A percentile compares a stretch with the other conserved stretches of the same genome.
Conservation (phyloP, 2,888 invertebrate species). For the Leptinotarsa tumamoca region DNA sequence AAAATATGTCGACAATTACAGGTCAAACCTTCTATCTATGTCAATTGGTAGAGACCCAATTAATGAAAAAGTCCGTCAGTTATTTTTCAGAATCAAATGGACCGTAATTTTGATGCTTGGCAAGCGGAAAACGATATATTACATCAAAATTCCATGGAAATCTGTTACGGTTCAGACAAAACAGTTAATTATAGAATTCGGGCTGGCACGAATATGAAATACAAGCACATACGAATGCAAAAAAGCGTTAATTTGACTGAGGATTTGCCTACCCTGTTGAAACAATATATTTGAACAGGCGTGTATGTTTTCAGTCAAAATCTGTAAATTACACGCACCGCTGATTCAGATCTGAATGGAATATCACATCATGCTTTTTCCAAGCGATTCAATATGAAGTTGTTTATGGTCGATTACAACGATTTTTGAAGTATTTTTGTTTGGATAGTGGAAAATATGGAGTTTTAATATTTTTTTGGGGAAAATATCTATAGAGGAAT, state of each 20-base stretch:
- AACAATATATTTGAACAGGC: neutral
- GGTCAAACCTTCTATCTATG: no score
- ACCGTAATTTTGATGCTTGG: neutral
- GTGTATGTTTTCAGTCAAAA: conserved; percentile 2
- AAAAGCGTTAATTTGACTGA: neutral
- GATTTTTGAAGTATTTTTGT: neutral
- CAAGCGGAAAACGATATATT: neutral
- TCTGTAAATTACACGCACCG: neutral
- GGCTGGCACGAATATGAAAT: neutral
- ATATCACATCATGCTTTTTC: neutral
- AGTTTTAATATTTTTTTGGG: no score
- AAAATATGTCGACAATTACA: no score
- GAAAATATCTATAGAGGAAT: no score
- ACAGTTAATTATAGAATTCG: conserved; percentile 6
- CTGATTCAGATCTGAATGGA: neutral
- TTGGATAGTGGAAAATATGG: no score
- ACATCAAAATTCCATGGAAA: conserved; percentile 1
- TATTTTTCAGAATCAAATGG: neutral
- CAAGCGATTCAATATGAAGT: neutral
- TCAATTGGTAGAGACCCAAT: neutral
- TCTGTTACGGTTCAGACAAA: conserved; percentile 1
- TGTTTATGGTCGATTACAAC: neutral
- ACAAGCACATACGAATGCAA: conserved; percentile 2
- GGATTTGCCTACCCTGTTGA: neutral
- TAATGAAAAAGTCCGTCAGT: neutral